A percentile compares a stretch with the other conserved stretches of the same genome.
Evolutionary conservation across 2,888 invertebrate species (phyloP).

Genomic region (Mechanitis mazaeus): DNA sequence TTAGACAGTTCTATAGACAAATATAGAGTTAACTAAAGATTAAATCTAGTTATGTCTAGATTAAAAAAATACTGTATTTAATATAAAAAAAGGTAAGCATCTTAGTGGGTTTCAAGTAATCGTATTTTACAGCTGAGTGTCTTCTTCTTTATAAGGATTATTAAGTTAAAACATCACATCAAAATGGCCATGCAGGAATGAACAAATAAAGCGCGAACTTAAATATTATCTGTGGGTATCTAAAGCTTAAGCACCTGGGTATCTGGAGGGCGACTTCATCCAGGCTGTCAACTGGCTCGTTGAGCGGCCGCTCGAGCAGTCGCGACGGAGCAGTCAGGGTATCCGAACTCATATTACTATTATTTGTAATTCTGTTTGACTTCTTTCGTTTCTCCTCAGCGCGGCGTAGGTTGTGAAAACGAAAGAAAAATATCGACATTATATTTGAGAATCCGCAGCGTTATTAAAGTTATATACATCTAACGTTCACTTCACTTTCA

Average conservation of each 20-base stretch:
- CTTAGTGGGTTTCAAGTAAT: no score
- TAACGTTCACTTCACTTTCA: background rate
- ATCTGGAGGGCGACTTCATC: constrained; percentile 95
- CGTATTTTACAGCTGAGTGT: no score
- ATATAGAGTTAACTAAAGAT: no score
- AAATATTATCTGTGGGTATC: constrained; percentile 28
- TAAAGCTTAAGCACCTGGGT: constrained; percentile 83
- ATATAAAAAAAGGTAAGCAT: no score
- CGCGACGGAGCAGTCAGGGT: constrained; percentile 85
- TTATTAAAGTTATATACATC: background rate
- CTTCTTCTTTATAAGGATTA: no score
- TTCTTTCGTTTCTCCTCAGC: constrained; percentile 81
- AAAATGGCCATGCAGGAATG: no score
- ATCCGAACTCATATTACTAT: constrained; percentile 65
- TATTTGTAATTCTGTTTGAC: constrained; percentile 41
- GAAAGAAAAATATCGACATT: constrained; percentile 98
- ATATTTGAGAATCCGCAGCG: constrained; percentile 48
- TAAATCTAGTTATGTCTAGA: no score
- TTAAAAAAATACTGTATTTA: no score
- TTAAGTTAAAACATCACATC: no score
- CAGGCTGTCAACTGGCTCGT: constrained; percentile 90
- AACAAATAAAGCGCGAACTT: no score
- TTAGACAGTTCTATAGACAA: no score
- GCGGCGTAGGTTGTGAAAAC: constrained; percentile 92
- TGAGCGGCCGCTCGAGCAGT: constrained; percentile 88